Conservation (phyloP, 2,113 vertebrate genomes). For the Scortum barcoo region DNA sequence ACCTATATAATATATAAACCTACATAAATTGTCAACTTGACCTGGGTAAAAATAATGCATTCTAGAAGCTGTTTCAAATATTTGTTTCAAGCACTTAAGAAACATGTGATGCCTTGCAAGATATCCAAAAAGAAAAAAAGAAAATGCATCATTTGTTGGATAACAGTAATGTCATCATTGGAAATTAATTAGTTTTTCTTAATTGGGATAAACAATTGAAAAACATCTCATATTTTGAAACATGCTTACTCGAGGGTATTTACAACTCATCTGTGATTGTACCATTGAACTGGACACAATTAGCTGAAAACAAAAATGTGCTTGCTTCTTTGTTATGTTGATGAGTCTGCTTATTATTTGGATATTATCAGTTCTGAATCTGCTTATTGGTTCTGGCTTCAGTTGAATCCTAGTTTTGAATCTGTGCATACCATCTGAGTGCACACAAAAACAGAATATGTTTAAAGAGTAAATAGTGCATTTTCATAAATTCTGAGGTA, state of each 20-base stretch:
- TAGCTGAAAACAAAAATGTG: not conserved
- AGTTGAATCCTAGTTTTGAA: not conserved
- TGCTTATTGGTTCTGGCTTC: not conserved
- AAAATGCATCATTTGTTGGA: not conserved
- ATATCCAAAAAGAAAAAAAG: not conserved
- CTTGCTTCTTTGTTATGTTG: not conserved
- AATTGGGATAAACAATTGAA: not conserved
- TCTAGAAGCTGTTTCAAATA: not conserved
- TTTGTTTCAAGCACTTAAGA: not conserved
- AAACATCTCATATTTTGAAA: not conserved
- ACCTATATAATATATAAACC: not conserved
- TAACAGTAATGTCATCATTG: not conserved
- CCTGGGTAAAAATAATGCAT: not conserved
- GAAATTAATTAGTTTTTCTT: not conserved
- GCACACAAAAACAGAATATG: not conserved
- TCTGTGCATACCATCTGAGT: not conserved
- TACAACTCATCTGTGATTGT: slow-evolving; percentile 19
- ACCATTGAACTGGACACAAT: not conserved
- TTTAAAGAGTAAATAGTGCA: not conserved
- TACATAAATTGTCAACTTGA: not conserved
- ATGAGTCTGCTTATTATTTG: not conserved
- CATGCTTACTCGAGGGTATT: not conserved
- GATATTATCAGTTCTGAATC: not conserved
- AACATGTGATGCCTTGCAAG: not conserved
- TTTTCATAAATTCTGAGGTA: not conserved